Evolutionary conservation across 2,797 vertebrate genomes (phyloP).

Genomic region (Moxostoma hubbsi): DNA sequence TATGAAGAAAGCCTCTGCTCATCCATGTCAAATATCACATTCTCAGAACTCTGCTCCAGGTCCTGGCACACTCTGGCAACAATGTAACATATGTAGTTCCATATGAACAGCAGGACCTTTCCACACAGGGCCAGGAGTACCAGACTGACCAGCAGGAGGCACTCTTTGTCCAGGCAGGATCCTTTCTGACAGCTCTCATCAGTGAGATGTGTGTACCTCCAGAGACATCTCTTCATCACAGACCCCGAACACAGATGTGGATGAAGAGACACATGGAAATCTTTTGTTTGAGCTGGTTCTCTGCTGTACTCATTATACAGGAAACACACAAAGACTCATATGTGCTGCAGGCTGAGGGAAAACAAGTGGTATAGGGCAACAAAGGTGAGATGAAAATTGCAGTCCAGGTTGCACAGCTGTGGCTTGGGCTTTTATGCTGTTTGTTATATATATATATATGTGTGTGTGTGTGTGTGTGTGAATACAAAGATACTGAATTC

Average conservation of each 20-base stretch:
- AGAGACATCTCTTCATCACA: constrained; percentile 50
- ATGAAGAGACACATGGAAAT: constrained; percentile 11
- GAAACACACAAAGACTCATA: background rate
- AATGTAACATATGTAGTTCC: constrained; percentile 65
- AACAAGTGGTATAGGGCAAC: constrained; percentile 4
- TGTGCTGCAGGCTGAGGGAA: constrained; percentile 35
- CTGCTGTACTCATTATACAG: constrained; percentile 29
- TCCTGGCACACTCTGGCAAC: constrained; percentile 54
- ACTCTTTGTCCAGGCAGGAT: constrained; percentile 38
- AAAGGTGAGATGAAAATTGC: constrained; percentile 1
- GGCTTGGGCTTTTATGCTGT: background rate
- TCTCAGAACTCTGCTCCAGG: constrained; percentile 39
- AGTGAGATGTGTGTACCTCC: constrained; percentile 13
- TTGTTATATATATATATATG: background rate
- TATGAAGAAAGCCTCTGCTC: constrained; percentile 24
- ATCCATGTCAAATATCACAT: constrained; percentile 35
- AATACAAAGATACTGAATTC: too few relatives aligned
- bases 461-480: background rate
- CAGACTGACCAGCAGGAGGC: constrained; percentile 54
- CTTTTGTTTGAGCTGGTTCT: constrained; percentile 15
- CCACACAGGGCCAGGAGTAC: constrained; percentile 52
- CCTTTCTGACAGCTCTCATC: constrained; percentile 3
- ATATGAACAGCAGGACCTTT: constrained; percentile 63
- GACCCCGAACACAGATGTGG: constrained; percentile 25
- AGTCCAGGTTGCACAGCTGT: background rate